These are phyloP conservation scores for Stenodema calcarata DNA, from an alignment of 2,888 invertebrate species.

Conservation along the genomic window DNA sequence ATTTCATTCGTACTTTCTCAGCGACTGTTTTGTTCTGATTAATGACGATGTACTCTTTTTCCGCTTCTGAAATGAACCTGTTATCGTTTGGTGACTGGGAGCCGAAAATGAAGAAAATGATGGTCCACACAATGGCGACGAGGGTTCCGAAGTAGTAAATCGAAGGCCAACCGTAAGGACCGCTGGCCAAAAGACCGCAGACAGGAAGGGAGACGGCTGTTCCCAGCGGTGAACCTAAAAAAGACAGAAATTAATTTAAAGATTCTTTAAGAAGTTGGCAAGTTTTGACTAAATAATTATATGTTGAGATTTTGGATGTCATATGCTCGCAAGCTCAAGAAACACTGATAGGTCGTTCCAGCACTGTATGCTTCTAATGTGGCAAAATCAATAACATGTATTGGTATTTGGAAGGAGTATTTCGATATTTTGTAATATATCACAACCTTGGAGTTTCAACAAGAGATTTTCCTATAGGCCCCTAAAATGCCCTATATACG, in stretches of 20 bases:
- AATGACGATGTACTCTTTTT: conserved; percentile 79
- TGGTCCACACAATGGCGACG: conserved; percentile 78
- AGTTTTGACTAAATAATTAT: too few relatives aligned
- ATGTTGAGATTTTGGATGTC: too few relatives aligned
- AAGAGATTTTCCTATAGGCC: too few relatives aligned
- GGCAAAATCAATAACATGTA: too few relatives aligned
- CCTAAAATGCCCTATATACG: too few relatives aligned
- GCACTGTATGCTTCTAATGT: too few relatives aligned
- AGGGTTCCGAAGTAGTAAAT: conserved; percentile 87
- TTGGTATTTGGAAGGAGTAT: too few relatives aligned
- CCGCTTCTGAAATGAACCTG: conserved; percentile 73
- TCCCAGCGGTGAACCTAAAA: conserved; percentile 78
- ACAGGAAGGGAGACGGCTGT: conserved; percentile 87
- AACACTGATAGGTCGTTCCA: too few relatives aligned
- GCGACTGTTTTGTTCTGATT: conserved; percentile 60
- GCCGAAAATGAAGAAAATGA: conserved; percentile 73
- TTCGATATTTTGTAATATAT: too few relatives aligned
- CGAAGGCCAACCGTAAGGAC: conserved; percentile 84
- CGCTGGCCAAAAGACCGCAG: conserved; percentile 79
- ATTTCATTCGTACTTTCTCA: conserved; percentile 9
- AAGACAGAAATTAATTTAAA: conserved; percentile 48
- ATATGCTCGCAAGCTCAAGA: too few relatives aligned
- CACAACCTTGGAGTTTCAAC: too few relatives aligned
- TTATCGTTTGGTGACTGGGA: conserved; percentile 78
- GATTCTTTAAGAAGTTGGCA: background rate